These are phyloP conservation scores for Hyperopisus bebe DNA, from an alignment of 2,113 vertebrate genomes.

Conservation along the genomic window DNA sequence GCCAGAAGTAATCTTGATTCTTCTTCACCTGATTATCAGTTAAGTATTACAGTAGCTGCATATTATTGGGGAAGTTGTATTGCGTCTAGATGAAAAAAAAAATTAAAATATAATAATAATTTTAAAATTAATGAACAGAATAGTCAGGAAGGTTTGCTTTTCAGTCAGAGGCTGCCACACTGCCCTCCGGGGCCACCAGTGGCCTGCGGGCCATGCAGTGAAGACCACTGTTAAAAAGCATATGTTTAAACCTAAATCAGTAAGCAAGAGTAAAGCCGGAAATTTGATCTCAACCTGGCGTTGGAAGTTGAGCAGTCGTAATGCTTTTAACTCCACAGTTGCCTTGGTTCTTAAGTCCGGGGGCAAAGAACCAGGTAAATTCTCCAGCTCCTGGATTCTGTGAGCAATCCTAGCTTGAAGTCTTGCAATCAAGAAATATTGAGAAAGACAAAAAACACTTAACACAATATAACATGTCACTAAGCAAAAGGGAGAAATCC, in stretches of 20 bases:
- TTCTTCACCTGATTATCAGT: too few relatives aligned
- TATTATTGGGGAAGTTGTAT: too few relatives aligned
- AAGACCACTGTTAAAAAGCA: neutral
- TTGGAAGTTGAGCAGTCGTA: constrained; percentile 92
- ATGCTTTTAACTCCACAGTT: constrained; percentile 92
- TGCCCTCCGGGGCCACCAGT: too few relatives aligned
- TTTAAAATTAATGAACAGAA: too few relatives aligned
- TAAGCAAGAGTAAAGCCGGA: neutral
- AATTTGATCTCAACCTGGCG: constrained; percentile 73
- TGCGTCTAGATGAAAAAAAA: too few relatives aligned
- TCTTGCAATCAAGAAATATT: constrained; percentile 50
- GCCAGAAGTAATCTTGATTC: too few relatives aligned
- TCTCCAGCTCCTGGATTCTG: constrained; percentile 95
- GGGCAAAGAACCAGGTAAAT: constrained; percentile 87
- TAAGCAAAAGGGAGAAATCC: neutral
- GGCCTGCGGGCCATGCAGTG: too few relatives aligned
- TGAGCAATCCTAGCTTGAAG: constrained; percentile 96
- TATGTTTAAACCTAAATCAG: neutral
- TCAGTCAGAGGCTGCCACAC: too few relatives aligned
- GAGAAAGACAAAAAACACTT: neutral
- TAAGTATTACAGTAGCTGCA: too few relatives aligned
- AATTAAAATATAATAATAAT: too few relatives aligned
- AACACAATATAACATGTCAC: neutral
- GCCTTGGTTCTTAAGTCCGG: constrained; percentile 94
- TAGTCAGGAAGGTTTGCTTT: too few relatives aligned